phyloP scores from a whole-genome alignment of 2,888 invertebrate species.

The Perizoma flavofasciatum region DNA sequence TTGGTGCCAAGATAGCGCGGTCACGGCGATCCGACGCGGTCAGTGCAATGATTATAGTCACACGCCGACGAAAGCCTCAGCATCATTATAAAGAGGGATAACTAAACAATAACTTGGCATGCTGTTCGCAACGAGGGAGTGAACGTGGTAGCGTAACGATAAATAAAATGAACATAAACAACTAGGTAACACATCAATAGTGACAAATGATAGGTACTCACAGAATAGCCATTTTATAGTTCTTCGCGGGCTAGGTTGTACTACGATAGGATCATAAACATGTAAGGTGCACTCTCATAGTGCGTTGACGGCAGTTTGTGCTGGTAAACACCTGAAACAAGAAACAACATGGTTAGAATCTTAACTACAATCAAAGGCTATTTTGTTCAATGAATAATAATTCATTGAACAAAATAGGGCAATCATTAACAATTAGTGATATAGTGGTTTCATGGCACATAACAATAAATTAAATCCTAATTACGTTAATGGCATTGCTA shows the following conservation, averaged over 20 bases:
- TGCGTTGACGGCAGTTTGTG: constrained; percentile 62
- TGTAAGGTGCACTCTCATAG: constrained; percentile 76
- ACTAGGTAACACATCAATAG: constrained; percentile 72
- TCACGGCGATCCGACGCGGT: constrained; percentile 78
- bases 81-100: constrained; percentile 75
- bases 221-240: constrained; percentile 70
- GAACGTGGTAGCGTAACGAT: constrained; percentile 81
- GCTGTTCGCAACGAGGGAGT: constrained; percentile 83
- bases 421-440: too few relatives aligned
- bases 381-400: too few relatives aligned
- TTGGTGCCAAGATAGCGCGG: constrained; percentile 76
- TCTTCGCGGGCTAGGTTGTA: constrained; percentile 58
- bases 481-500: too few relatives aligned
- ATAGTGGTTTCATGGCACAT: too few relatives aligned
- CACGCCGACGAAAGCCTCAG: constrained; percentile 85
- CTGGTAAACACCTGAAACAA: constrained; percentile 75
- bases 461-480: too few relatives aligned
- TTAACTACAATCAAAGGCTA: neutral
- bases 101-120: constrained; percentile 82
- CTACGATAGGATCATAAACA: constrained; percentile 72
- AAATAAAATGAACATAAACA: constrained; percentile 69
- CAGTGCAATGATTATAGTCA: constrained; percentile 78
- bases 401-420: too few relatives aligned
- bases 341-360: constrained; percentile 33
- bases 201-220: constrained; percentile 71